These are phyloP conservation scores for Chaetodon trifasciatus DNA, from an alignment of 2,797 vertebrate genomes.

Conservation along the genomic window DNA sequence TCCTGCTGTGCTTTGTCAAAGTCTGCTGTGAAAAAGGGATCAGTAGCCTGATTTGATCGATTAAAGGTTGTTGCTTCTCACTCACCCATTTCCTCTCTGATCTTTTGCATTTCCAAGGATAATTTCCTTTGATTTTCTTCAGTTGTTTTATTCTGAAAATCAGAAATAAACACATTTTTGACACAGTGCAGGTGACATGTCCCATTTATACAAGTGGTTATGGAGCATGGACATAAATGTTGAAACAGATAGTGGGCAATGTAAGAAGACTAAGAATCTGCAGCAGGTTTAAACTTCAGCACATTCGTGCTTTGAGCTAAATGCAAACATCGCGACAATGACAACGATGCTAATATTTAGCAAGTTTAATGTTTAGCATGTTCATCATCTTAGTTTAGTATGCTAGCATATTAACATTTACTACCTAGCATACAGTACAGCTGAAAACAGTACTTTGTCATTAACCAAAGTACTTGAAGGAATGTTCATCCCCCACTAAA, in stretches of 20 bases:
- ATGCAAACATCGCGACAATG: background rate
- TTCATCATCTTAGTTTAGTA: background rate
- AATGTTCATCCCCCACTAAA: background rate
- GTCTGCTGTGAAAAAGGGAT: background rate
- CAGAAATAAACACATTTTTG: background rate
- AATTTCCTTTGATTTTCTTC: constrained; percentile 90
- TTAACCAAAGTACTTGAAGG: background rate
- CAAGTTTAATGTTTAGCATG: background rate
- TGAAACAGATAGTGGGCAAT: background rate
- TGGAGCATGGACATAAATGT: background rate
- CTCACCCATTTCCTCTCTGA: constrained; percentile 96
- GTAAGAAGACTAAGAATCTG: background rate
- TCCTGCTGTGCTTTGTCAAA: background rate
- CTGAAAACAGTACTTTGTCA: background rate
- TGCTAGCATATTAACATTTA: background rate
- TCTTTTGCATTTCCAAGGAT: constrained; percentile 89
- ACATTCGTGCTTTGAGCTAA: background rate
- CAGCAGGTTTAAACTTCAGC: background rate
- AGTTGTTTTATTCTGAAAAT: constrained; percentile 90
- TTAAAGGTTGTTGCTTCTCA: constrained; percentile 26
- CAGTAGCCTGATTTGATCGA: background rate
- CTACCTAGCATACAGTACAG: background rate
- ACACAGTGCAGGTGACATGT: background rate
- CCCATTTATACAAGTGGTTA: background rate
- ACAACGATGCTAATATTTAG: background rate